Conservation (phyloP, 1,140 invertebrate species). For the Phenacoccus solenopsis region DNA sequence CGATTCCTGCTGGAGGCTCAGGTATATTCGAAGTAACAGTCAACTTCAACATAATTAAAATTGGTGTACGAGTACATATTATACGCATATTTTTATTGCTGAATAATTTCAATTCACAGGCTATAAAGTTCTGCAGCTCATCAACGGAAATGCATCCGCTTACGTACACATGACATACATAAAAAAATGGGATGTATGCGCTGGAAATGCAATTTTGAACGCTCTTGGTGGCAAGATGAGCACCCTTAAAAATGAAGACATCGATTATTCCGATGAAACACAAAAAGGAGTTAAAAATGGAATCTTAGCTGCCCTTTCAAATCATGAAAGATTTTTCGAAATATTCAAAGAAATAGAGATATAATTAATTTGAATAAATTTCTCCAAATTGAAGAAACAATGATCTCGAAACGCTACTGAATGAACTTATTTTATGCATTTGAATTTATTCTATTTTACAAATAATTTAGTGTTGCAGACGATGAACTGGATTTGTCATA, state of each 20-base stretch:
- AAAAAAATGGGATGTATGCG: conserved; percentile 99
- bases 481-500: no score
- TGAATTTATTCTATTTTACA: no score
- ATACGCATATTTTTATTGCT: neutral
- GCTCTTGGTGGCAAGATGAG: conserved; percentile 48
- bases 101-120: conserved; percentile 38
- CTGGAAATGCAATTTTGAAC: conserved; percentile 82
- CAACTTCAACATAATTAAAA: no score
- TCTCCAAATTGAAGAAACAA: no score
- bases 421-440: no score
- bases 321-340: neutral
- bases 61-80: no score
- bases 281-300: neutral
- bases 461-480: no score
- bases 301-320: neutral
- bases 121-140: conserved; percentile 82
- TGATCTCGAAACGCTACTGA: no score
- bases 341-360: neutral
- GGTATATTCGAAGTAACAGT: conserved; percentile 38
- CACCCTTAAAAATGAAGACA: conserved; percentile 39
- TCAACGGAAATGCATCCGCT: conserved; percentile 67
- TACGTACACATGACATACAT: conserved; percentile 89
- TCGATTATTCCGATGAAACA: conserved; percentile 35
- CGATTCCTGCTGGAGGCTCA: conserved; percentile 70
- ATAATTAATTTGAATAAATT: no score